Evolutionary conservation across 2,888 invertebrate genomes (phyloP), one percentile per base, ranked within the genome.

Genomic region (Entomobrya proxima): DNA sequence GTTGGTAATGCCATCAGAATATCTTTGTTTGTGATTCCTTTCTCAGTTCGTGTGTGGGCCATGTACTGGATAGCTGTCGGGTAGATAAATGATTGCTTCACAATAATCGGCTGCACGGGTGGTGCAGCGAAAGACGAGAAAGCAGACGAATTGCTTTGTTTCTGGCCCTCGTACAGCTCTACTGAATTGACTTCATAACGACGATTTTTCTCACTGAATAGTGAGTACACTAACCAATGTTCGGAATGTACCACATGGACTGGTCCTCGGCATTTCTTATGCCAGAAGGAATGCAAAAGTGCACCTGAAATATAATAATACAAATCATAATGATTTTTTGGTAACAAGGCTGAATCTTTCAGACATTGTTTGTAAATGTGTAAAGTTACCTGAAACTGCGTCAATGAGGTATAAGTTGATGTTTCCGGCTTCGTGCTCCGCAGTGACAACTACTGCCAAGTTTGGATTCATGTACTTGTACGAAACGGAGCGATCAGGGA

Each of bases 401-500:
- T 99, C 99, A 90, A 99, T 92, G 89, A 98, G 93, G 92, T 96
- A 96, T 79, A 98, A 93, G 91, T 95, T 96, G 90, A 98, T 93
- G 90, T 96, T 94, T 92, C 95, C 96, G 95, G 91, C 47, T 69
- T 89, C 89, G 4, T 40, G 30, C 21, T 95, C 95, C 91, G 96
- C 94, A 0, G 97, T 96, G 32, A 96, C 94, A 87, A 98, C 94
- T 15, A 97, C 96, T 87, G 98, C 95, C 89, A 99, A 93, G 93
- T 99, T 99, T 35, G 99, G 99, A 93, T 99, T 99, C 90, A 97
- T 94, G 92, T 99, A 99, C 92, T 99, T 99, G 93, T 99, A 99
- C 47, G 99, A 94, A 78, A 99, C 99, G 90, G 97, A 97, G 88
- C 99, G 94, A 93, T 99, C 99, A 44, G 96, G 96, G 89, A 99